Conservation (phyloP, 2,113 vertebrate species). For the Gavialis gangeticus region DNA sequence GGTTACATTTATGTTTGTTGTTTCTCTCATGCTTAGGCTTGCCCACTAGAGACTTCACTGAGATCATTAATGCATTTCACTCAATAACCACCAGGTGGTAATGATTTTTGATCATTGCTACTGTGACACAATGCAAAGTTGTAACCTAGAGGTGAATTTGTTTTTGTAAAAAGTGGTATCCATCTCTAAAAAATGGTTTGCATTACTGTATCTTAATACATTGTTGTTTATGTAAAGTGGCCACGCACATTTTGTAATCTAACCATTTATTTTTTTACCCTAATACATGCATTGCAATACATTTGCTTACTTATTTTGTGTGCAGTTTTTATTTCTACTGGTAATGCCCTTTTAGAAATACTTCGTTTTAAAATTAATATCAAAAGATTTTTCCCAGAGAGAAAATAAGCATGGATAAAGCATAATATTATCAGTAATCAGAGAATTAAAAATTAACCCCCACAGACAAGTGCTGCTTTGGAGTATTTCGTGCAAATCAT, state of each 20-base stretch:
- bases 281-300: neutral
- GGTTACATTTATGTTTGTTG: neutral
- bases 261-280: neutral
- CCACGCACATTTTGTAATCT: conserved; percentile 22
- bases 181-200: conserved; percentile 32
- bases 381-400: conserved; percentile 42
- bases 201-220: conserved; percentile 55
- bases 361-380: neutral
- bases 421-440: conserved; percentile 29
- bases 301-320: neutral
- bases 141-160: conserved; percentile 28
- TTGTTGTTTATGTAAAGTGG: conserved; percentile 39
- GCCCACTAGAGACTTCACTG: conserved; percentile 25
- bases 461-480: conserved; percentile 37
- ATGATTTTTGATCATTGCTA: conserved; percentile 33
- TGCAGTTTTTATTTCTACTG: neutral
- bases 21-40: neutral
- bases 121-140: conserved; percentile 31
- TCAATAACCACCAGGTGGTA: conserved; percentile 35
- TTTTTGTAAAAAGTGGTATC: conserved; percentile 35
- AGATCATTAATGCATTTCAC: conserved; percentile 20
- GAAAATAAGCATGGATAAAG: conserved; percentile 39
- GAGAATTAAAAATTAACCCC: conserved; percentile 40
- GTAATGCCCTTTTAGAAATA: neutral
- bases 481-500: conserved; percentile 36